phyloP scores from a whole-genome alignment of 2,113 vertebrate genomes.

The Xiphophorus couchianus region DNA sequence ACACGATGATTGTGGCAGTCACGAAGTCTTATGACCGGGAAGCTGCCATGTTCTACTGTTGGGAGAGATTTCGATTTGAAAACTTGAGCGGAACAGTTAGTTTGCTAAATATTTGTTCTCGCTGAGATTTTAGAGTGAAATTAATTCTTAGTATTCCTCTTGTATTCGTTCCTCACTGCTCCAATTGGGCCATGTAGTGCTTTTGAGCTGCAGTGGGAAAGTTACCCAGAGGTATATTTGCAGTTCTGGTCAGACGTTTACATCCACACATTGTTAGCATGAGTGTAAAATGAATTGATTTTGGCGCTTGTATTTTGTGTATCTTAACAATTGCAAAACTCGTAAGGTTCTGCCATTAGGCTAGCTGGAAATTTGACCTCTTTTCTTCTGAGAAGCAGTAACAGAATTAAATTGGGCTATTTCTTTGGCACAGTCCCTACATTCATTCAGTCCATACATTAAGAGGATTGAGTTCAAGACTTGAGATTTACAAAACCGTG shows the following conservation, averaged over 20 bases:
- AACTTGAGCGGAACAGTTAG: too few species aligned
- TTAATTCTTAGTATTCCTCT: too few species aligned
- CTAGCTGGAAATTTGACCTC: background rate
- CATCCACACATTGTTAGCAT: background rate
- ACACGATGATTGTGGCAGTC: too few species aligned
- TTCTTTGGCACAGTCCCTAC: background rate
- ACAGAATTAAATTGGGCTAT: background rate
- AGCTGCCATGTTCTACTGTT: too few species aligned
- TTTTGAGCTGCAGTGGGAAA: background rate
- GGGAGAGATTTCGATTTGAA: too few species aligned
- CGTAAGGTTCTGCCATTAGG: too few species aligned
- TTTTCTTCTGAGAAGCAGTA: background rate
- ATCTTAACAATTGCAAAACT: background rate
- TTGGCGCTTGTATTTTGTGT: background rate
- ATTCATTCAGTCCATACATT: background rate
- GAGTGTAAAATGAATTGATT: background rate
- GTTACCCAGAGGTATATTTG: background rate
- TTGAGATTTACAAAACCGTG: too few species aligned
- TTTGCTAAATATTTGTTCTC: too few species aligned
- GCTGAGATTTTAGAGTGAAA: too few species aligned
- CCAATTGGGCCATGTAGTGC: too few species aligned
- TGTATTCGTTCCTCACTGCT: too few species aligned
- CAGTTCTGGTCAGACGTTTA: background rate
- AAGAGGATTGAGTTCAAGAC: background rate
- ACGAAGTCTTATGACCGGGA: too few species aligned